Evolutionary conservation across 2,888 invertebrate genomes (phyloP), one percentile per base, ranked within the genome.

Genomic region (Actias luna): DNA sequence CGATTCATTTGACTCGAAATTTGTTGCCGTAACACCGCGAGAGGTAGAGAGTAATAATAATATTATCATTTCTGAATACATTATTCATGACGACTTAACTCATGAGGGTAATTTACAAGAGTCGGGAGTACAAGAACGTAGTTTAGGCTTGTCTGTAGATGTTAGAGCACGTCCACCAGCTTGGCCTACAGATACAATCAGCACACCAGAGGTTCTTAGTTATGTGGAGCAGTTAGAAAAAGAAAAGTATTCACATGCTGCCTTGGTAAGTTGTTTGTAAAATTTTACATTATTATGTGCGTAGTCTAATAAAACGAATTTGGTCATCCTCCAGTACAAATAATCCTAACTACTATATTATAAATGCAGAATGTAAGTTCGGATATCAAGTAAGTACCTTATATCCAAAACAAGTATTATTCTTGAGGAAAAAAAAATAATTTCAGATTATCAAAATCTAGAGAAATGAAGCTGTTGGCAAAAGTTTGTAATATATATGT

Each of bases 151-250:
- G 62, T 79, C 84, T 16, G 80, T 92, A 36, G 81, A 89, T 74
- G 84, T 92, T 63, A 77, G 78, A 52, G 72, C 81, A 64, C 78
- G 77, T 39, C 69, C 78, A 31, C 78, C 83, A 35, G 64, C 65
- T 69, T 85, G 85, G 82, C 69, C 79, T 52, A 72, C 65, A 29
- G 85, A 85, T 65, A 68, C 78, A 71, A 86, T 93, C 76, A 92
- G 85, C 77, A 93, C 93, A 29, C 93, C 93, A 7, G 93, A 92
- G 63, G 87, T 93, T 63, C 84, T 93, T 61, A 87, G 77, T 67
- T 87, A 79, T 66, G 89, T 93, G 60, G 92, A 92, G 71, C 89
- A 92, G 68, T 71, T 93, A 70, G 93, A 93, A 75, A 87, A 82
- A 70, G 89, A 91, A 69, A 87, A 87, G 75, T 77, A 75, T 67